A percentile compares a stretch with the other conserved stretches of the same genome.
phyloP scores from a whole-genome alignment of 2,888 invertebrate species.

The Mesoligia furuncula region DNA sequence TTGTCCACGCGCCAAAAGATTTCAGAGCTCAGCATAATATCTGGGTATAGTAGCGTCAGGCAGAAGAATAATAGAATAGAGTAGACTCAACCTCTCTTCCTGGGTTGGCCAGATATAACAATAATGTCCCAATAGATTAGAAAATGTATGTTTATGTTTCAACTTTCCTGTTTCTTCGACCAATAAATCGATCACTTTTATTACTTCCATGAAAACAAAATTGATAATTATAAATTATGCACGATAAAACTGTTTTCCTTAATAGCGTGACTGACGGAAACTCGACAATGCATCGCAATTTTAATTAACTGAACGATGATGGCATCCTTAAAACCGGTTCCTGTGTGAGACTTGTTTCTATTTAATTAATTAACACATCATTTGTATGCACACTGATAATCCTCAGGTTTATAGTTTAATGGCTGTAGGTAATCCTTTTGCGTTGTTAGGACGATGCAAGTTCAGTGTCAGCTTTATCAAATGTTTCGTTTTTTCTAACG shows the following conservation, averaged over 20 bases:
- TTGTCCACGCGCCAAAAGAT: background rate
- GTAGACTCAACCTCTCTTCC: background rate
- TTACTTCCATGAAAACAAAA: background rate
- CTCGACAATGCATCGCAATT: constrained; percentile 36
- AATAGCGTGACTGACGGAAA: constrained; percentile 30
- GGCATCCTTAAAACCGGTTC: constrained; percentile 59
- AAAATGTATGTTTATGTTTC: background rate
- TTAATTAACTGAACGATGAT: constrained; percentile 55
- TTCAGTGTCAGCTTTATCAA: background rate
- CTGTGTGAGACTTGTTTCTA: constrained; percentile 22
- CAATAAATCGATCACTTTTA: constrained; percentile 4
- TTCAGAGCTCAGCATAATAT: background rate
- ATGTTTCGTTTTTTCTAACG: background rate
- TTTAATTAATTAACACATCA: constrained; percentile 41
- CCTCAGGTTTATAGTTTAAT: constrained; percentile 11
- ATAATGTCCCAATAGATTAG: background rate
- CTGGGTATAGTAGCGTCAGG: background rate
- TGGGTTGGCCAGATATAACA: too few relatives aligned
- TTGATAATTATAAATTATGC: background rate
- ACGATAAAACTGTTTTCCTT: constrained; percentile 24
- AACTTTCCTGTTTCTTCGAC: background rate
- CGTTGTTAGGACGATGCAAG: background rate
- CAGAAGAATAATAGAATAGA: background rate
- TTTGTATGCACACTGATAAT: constrained; percentile 52
- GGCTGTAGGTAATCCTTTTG: constrained; percentile 6